A percentile compares a stretch with the other conserved stretches of the same genome.
Conservation (phyloP, 2,888 invertebrate genomes). For the Crossocerus cetratus region DNA sequence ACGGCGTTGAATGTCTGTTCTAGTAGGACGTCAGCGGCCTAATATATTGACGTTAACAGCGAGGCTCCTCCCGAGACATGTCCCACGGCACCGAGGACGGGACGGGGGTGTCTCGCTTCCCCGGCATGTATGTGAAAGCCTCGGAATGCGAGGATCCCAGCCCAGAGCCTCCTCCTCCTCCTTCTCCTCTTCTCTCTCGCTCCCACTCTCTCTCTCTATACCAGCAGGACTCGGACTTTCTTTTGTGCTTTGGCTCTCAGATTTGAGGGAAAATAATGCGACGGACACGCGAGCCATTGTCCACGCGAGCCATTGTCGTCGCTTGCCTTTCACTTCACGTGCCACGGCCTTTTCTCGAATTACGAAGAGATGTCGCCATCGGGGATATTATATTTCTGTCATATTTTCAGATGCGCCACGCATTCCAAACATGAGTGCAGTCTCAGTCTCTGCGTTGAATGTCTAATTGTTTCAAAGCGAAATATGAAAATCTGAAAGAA, state of each 20-base stretch:
- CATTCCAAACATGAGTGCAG: too few species aligned
- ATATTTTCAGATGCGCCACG: background rate
- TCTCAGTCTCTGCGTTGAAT: too few species aligned
- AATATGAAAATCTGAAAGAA: too few species aligned
- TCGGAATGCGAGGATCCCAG: conserved; percentile 53
- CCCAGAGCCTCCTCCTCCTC: too few species aligned
- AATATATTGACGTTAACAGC: conserved; percentile 54
- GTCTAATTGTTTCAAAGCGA: too few species aligned
- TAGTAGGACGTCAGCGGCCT: conserved; percentile 36
- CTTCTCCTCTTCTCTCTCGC: too few species aligned
- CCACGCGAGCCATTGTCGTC: conserved; percentile 34
- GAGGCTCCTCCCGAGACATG: conserved; percentile 35
- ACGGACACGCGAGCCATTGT: conserved; percentile 29
- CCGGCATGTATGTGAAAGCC: conserved; percentile 46
- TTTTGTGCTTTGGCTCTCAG: conserved; percentile 34
- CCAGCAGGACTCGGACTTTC: conserved; percentile 36
- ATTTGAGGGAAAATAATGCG: conserved; percentile 60
- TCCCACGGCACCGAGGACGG: conserved; percentile 31
- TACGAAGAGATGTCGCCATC: conserved; percentile 24
- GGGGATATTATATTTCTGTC: background rate
- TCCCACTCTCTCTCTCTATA: conserved; percentile 24
- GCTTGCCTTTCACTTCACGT: conserved; percentile 37
- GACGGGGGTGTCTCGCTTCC: conserved; percentile 7
- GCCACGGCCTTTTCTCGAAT: conserved; percentile 34
- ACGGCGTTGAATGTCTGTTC: conserved; percentile 25